A percentile compares a stretch with the other conserved stretches of the same genome.
These are phyloP conservation scores for Crematogaster levior DNA, from an alignment of 2,888 invertebrate genomes.

Conservation along the genomic window DNA sequence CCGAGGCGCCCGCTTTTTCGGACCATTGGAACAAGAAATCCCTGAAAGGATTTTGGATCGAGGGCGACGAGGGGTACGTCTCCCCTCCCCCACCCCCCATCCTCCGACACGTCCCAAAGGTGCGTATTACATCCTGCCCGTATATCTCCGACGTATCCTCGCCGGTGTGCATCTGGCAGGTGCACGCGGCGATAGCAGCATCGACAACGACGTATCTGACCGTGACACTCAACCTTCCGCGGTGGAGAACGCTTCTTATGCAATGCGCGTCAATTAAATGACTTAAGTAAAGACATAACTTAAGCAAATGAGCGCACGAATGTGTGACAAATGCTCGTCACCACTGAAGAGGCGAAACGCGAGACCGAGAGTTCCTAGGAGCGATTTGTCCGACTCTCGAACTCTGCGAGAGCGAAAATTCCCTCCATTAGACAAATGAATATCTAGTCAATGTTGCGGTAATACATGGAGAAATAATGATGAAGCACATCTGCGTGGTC, in stretches of 20 bases:
- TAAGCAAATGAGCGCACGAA: slow-evolving; percentile 47
- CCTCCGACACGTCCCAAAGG: background rate
- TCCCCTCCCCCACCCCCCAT: background rate
- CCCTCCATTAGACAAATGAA: background rate
- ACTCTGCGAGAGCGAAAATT: background rate
- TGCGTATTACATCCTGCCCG: slow-evolving; percentile 19
- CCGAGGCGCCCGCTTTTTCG: slow-evolving; percentile 22
- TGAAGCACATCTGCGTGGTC: background rate
- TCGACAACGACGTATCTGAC: slow-evolving; percentile 60
- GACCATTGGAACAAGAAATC: slow-evolving; percentile 62
- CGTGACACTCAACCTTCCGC: slow-evolving; percentile 77
- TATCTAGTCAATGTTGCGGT: background rate
- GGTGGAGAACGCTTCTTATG: slow-evolving; percentile 55
- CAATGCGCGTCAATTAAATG: slow-evolving; percentile 62
- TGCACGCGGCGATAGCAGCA: slow-evolving; percentile 23
- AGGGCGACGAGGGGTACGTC: slow-evolving; percentile 50
- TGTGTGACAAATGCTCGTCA: slow-evolving; percentile 4
- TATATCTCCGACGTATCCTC: slow-evolving; percentile 20
- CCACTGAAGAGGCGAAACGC: background rate
- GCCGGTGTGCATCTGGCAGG: slow-evolving; percentile 48
- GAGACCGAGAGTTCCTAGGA: background rate
- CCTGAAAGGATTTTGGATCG: slow-evolving; percentile 41
- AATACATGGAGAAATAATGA: background rate
- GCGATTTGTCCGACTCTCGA: background rate
- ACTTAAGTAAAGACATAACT: slow-evolving; percentile 62